Evolutionary conservation across 2,888 invertebrate species (phyloP).

Genomic region (Yponomeuta sedellus): DNA sequence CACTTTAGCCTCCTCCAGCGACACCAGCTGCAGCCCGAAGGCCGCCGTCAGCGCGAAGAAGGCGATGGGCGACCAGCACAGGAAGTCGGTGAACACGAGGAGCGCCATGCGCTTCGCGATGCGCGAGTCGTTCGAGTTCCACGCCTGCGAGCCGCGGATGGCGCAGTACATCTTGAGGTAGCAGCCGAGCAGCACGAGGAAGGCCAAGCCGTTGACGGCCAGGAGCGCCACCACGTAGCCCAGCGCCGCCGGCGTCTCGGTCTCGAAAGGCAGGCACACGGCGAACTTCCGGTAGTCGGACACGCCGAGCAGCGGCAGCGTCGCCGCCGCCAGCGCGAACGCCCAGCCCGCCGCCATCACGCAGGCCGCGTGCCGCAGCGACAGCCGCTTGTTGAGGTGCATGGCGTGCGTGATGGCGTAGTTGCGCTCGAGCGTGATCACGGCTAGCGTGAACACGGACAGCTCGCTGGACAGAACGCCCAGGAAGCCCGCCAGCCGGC

Average conservation of each 20-base stretch:
- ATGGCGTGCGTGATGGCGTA: conserved; percentile 99
- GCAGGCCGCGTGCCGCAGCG: conserved; percentile 91
- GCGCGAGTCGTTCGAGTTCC: conserved; percentile 97
- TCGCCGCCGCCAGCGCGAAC: conserved; percentile 90
- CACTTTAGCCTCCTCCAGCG: conserved; percentile 96
- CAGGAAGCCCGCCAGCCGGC: conserved; percentile 95
- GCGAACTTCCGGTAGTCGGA: conserved; percentile 98
- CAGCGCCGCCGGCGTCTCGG: conserved; percentile 84
- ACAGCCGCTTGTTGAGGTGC: conserved; percentile 96
- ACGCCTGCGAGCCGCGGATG: conserved; percentile 96
- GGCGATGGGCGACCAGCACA: conserved; percentile 99
- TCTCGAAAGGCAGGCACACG: conserved; percentile 97
- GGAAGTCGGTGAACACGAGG: conserved; percentile 96
- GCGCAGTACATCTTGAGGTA: conserved; percentile 98
- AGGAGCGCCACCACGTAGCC: conserved; percentile 94
- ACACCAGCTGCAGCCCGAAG: conserved; percentile 92
- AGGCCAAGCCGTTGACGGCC: conserved; percentile 94
- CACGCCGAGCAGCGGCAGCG: conserved; percentile 91
- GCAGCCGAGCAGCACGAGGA: conserved; percentile 95
- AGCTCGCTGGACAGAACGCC: conserved; percentile 96
- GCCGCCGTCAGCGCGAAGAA: conserved; percentile 96
- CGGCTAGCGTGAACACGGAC: conserved; percentile 96
- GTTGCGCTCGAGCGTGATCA: conserved; percentile 96
- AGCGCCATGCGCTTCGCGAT: conserved; percentile 98
- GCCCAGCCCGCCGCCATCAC: conserved; percentile 97